These are phyloP conservation scores for Brachystomella parvula DNA, from an alignment of 1,140 invertebrate species.

Conservation along the genomic window DNA sequence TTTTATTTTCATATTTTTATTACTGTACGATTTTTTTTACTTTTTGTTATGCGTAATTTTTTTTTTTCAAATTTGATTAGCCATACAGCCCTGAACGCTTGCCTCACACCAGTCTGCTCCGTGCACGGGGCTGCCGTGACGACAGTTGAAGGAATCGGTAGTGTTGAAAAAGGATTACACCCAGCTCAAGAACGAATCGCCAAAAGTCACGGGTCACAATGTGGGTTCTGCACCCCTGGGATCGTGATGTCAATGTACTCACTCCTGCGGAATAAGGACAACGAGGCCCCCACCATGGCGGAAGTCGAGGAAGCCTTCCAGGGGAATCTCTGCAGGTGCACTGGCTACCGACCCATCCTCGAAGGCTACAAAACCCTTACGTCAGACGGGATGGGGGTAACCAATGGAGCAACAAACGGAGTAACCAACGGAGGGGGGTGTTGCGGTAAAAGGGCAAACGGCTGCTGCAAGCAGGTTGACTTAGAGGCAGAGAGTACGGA, in stretches of 20 bases:
- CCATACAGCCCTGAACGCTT: constrained; percentile 45
- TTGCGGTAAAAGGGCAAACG: constrained; percentile 32
- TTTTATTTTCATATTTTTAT: background rate
- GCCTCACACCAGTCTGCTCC: constrained; percentile 71
- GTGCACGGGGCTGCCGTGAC: constrained; percentile 77
- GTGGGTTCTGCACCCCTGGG: constrained; percentile 45
- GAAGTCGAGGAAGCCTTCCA: constrained; percentile 77
- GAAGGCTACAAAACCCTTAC: constrained; percentile 78
- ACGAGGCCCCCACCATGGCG: constrained; percentile 52
- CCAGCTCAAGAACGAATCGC: constrained; percentile 43
- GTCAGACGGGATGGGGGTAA: constrained; percentile 50
- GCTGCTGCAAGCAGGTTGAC: constrained; percentile 38
- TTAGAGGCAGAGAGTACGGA: constrained; percentile 42
- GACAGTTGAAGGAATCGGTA: constrained; percentile 68
- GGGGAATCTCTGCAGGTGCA: constrained; percentile 82
- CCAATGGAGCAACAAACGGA: constrained; percentile 16
- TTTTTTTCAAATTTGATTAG: background rate
- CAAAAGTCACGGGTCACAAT: constrained; percentile 44
- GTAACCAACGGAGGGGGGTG: constrained; percentile 24
- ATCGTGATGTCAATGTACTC: constrained; percentile 75
- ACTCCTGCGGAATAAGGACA: constrained; percentile 57
- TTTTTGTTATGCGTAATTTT: background rate
- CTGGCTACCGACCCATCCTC: constrained; percentile 81
- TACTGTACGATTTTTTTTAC: background rate
- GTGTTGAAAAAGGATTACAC: constrained; percentile 39